phyloP scores from a whole-genome alignment of 2,888 invertebrate species.

The Oscheius sp. region DNA sequence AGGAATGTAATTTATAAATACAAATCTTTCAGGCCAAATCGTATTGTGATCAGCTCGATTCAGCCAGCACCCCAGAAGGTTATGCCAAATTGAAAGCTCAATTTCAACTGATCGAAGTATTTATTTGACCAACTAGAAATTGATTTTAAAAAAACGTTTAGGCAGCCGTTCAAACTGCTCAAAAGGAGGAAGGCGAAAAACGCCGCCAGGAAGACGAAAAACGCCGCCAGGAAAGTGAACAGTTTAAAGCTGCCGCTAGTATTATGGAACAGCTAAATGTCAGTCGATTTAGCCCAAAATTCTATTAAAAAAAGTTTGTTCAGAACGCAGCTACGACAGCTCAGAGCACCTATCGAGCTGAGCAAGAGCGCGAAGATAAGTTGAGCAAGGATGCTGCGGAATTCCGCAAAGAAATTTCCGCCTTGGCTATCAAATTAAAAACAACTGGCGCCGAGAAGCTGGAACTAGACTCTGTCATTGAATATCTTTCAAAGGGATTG shows the following conservation, averaged over 20 bases:
- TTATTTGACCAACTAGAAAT: neutral
- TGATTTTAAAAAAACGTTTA: neutral
- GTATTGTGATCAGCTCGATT: no score
- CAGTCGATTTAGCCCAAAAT: no score
- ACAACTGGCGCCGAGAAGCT: neutral
- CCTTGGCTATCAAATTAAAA: neutral
- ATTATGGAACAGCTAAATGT: neutral
- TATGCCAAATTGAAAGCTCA: neutral
- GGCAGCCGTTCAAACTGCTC: neutral
- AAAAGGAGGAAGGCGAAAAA: neutral
- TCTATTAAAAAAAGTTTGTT: neutral
- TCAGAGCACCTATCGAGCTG: neutral
- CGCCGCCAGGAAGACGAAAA: neutral
- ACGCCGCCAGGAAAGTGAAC: neutral
- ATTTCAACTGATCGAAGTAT: neutral
- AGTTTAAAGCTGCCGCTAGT: neutral
- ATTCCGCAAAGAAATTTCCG: neutral
- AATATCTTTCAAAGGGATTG: neutral
- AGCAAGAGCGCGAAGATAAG: neutral
- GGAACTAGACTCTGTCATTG: neutral
- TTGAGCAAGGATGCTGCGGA: neutral
- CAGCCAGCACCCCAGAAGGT: neutral
- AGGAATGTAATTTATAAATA: no score
- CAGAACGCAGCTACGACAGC: neutral
- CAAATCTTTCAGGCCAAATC: no score